Base-by-base conservation (phyloP, 2,888 invertebrate species). In the Drosophila histrio region DNA sequence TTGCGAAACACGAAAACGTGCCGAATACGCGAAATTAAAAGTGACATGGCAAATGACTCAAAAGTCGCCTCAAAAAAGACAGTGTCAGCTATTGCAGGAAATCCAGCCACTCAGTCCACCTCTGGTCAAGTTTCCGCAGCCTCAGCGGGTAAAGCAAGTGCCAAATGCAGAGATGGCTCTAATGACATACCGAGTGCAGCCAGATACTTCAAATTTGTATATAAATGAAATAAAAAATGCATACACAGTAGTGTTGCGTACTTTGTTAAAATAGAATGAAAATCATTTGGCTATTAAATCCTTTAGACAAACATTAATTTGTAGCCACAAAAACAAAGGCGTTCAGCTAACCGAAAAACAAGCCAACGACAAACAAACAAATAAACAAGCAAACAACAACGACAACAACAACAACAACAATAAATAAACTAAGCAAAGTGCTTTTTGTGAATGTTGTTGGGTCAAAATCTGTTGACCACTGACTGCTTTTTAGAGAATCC, bases 271-370 rank as follows among this genome's bases (percentile, higher is more conserved):
- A 46, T 54, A 4, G 52, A 79, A 52, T 67, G 78, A 72, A 85
- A 84, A 88, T 88, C 85, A 81, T 84, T 84, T 88, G 78, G 87
- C 87, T 88, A 87, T 84, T 88, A 84, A 84, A 84, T 88, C 81
- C 88, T 72, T 72, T 87, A 56, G 72, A 41, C 76, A 88, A 84
- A 84, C 85, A 87, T 88, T 84, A 81, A 88, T 87, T 87, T 84
- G 53, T 52, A 62, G 56, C 76, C 87, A 54, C 71, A 66, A 60
- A 70, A 83, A 79, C 85, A 87, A 79, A 76, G 63, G 49, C 59
- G 64, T 47, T 34, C 66, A 72, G 60, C 76, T 68, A 63, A 73
- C 73, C 80, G 68, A 62, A 61, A 72, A 86, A 72, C 69, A 69
- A 72, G 72, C 69, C 53, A 59, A 57, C 39, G 41, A 46, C 21